These are phyloP conservation scores for Cyprinodon tularosa DNA, from an alignment of 2,113 vertebrate genomes.

Conservation along the genomic window DNA sequence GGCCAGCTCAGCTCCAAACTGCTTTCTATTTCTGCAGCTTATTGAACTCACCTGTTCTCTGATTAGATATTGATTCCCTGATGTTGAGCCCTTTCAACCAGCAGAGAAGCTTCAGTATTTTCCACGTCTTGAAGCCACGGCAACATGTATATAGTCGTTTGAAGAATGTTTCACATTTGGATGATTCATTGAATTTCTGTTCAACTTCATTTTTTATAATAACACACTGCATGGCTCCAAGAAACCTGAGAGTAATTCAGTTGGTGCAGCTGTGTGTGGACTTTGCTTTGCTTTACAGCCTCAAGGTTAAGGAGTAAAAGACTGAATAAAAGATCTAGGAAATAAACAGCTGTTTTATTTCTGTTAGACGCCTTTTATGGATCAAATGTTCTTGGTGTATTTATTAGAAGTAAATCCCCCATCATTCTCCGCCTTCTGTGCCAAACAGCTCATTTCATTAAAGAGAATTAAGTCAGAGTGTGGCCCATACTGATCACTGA, in stretches of 20 bases:
- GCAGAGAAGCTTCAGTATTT: not conserved
- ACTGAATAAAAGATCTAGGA: not conserved
- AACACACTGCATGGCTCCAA: not conserved
- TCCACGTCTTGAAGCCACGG: not conserved
- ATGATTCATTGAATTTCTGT: not conserved
- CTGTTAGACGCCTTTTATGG: not conserved
- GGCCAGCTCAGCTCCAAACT: constrained; percentile 1
- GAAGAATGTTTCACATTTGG: not conserved
- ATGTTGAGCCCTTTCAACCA: constrained; percentile 4
- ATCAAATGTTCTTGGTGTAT: not conserved
- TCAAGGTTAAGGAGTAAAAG: constrained; percentile 9
- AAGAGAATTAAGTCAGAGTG: not conserved
- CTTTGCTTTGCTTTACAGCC: constrained; percentile 1
- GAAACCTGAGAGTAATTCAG: not conserved
- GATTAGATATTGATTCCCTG: constrained; percentile 16
- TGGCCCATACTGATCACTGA: not conserved
- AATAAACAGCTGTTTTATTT: not conserved
- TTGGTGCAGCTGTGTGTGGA: not conserved
- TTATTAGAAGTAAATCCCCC: not conserved
- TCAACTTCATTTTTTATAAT: too few relatives aligned
- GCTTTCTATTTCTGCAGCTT: constrained; percentile 4
- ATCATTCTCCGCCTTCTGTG: not conserved
- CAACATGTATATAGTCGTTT: not conserved
- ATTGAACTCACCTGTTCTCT: constrained; percentile 4
- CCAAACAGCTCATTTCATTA: constrained; percentile 1